Conservation (phyloP, 2,797 vertebrate genomes). For the Caiman crocodilus region DNA sequence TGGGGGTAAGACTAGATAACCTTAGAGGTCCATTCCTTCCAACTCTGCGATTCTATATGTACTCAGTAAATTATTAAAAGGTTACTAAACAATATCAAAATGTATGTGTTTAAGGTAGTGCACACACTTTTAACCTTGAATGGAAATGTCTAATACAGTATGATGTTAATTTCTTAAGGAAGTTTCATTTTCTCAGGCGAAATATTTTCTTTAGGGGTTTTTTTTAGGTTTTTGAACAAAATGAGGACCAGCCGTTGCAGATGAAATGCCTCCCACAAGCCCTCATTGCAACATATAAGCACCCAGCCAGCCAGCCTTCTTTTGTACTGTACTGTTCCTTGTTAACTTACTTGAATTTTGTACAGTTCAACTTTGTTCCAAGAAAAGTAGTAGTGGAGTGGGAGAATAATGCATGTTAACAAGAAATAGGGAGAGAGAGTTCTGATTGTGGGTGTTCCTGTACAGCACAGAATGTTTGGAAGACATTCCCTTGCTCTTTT, state of each 20-base stretch:
- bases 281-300: slow-evolving; percentile 14
- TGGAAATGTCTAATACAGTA: not conserved
- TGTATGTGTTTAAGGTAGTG: not conserved
- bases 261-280: not conserved
- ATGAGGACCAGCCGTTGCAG: not conserved
- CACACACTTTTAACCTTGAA: slow-evolving; percentile 5
- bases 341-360: slow-evolving; percentile 27
- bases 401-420: not conserved
- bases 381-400: not conserved
- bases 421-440: not conserved
- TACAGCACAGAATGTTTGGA: not conserved
- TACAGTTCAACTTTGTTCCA: not conserved
- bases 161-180: slow-evolving; percentile 25
- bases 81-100: not conserved
- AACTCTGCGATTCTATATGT: too few species aligned
- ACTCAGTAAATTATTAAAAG: not conserved
- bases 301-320: not conserved
- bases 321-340: not conserved
- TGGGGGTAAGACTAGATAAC: not conserved
- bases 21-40: too few species aligned
- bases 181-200: slow-evolving; percentile 40
- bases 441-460: not conserved
- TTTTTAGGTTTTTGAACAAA: not conserved
- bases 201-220: not conserved
- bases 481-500: not conserved